phyloP scores from a whole-genome alignment of 2,113 vertebrate genomes.

The Cephalopholis sonnerati region DNA sequence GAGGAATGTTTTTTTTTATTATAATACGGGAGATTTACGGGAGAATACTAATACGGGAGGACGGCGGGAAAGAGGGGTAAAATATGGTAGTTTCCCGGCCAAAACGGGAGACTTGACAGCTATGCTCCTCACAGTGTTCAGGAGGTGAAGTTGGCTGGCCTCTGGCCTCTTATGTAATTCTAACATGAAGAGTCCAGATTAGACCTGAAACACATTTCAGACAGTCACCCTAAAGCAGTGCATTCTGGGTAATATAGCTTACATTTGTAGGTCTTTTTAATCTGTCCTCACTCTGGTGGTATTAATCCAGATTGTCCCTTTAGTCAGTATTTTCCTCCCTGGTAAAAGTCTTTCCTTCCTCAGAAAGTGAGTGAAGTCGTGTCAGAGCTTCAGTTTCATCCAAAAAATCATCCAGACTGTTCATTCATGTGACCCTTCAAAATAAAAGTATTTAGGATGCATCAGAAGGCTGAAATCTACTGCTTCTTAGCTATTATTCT shows the following conservation, averaged over 20 bases:
- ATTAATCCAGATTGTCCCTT: background rate
- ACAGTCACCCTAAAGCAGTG: background rate
- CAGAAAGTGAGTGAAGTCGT: too few relatives aligned
- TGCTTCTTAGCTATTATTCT: background rate
- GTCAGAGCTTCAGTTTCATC: too few relatives aligned
- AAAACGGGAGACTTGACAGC: too few relatives aligned
- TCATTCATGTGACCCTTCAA: background rate
- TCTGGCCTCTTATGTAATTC: too few relatives aligned
- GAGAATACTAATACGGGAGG: too few relatives aligned
- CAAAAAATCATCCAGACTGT: background rate
- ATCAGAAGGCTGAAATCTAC: background rate
- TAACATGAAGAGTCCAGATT: background rate
- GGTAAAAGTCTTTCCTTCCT: too few relatives aligned
- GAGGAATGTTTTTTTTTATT: too few relatives aligned
- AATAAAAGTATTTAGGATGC: slow-evolving; percentile 3
- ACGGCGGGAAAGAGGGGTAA: too few relatives aligned
- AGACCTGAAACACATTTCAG: background rate
- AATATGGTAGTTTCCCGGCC: too few relatives aligned
- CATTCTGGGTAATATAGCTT: slow-evolving; percentile 20
- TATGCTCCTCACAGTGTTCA: too few relatives aligned
- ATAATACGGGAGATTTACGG: too few relatives aligned
- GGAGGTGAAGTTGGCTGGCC: too few relatives aligned
- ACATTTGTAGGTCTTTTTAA: background rate
- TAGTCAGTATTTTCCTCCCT: background rate
- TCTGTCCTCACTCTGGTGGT: background rate